These are phyloP conservation scores for Abramis brama DNA, from an alignment of 2,113 vertebrate species.

Conservation along the genomic window DNA sequence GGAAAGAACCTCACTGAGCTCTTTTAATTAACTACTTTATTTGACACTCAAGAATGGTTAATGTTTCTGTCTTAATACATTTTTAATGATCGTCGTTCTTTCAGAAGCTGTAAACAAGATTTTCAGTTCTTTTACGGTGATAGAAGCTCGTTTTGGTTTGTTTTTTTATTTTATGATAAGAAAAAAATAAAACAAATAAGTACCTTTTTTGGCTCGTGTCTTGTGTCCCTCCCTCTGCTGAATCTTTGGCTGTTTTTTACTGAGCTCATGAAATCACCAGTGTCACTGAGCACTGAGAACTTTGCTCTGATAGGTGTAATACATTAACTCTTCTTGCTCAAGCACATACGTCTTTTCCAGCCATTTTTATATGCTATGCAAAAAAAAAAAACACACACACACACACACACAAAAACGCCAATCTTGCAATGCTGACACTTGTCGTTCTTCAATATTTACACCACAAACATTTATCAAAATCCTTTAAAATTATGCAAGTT, in stretches of 20 bases:
- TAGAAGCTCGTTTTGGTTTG: slow-evolving; percentile 64
- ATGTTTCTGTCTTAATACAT: slow-evolving; percentile 34
- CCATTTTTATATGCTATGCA: not conserved
- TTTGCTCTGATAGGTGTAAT: slow-evolving; percentile 71
- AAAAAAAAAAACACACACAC: no score
- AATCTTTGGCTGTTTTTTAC: slow-evolving; percentile 3
- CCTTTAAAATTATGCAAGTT: not conserved
- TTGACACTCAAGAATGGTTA: slow-evolving; percentile 59
- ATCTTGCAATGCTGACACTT: not conserved
- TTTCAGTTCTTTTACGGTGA: slow-evolving; percentile 63
- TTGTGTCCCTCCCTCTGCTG: not conserved
- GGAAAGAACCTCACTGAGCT: slow-evolving; percentile 37
- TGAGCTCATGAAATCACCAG: not conserved
- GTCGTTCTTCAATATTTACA: not conserved
- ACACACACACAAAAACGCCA: not conserved
- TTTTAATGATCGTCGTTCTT: slow-evolving; percentile 52
- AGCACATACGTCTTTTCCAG: not conserved
- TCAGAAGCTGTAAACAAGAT: slow-evolving; percentile 65
- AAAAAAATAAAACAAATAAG: slow-evolving; percentile 72
- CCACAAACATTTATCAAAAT: not conserved
- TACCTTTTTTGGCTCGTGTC: slow-evolving; percentile 47
- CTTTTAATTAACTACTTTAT: slow-evolving; percentile 53
- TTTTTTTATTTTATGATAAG: slow-evolving; percentile 69
- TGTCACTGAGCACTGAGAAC: slow-evolving; percentile 51
- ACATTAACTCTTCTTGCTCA: slow-evolving; percentile 67